Evolutionary conservation across 1,140 invertebrate genomes (phyloP), one percentile per base, ranked within the genome.

Genomic region (Lutraria rhynchaena): DNA sequence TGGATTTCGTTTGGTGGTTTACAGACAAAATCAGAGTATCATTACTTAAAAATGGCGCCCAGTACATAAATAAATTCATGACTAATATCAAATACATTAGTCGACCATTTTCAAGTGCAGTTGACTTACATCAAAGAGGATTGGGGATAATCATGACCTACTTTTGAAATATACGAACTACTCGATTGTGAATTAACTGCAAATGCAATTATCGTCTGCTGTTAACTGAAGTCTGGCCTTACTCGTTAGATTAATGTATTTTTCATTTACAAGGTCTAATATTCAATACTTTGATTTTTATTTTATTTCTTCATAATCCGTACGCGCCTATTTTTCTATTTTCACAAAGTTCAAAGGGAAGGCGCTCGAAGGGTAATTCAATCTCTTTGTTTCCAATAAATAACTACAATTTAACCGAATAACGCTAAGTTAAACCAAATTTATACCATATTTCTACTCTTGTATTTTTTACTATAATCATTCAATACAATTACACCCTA

Each of bases 331-430:
- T 73, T 74, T 74, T 81, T n/a, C 58, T 87, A 82, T 87, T 85
- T 84, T 84, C 57, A 73, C 63, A 35, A 85, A 87, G 83, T 83
- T 87, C 86, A 87, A 87, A 87, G 86, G 80, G 78, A 85, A 81
- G 86, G 86, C 77, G 55, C 76, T 82, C 69, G 19, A 69, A 73
- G 86, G 86, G 57, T 51, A 71, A 61, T 70, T 82, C 67, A 81
- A 73, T 81, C 81, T 65, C 81, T 83, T 82, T 82, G 75, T 85
- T 82, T 63, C 51, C 57, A 53, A 81, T 78, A 53, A 53, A 73
- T 44, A 76, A 74, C 37, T 5, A 70, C 57, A 71, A 69, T 85
- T 84, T 83, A 82, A 83, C 22, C 31, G 33, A 55, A 1, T 44
- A 0, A 17, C n/a, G 22, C 29, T 24, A 44, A 35, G 19, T 9